Base-by-base conservation (phyloP, 2,888 invertebrate species). In the Eustalomyia histrio region DNA sequence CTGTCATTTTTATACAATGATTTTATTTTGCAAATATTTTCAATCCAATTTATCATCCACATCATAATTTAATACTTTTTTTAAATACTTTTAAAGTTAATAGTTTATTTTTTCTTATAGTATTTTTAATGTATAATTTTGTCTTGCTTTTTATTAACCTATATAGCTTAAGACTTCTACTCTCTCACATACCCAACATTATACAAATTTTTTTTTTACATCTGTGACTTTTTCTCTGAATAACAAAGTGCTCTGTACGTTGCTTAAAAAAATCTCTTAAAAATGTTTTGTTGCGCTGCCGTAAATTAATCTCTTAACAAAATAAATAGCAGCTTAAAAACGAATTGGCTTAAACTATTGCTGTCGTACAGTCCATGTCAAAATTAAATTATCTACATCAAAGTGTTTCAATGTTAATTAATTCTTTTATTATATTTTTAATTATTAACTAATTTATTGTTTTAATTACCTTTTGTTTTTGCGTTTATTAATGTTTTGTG, bases 301-400 rank as follows among this genome's bases (percentile, higher is more conserved):
- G 53, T 24, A 33, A 57, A 24, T 29, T 35, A 50, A 58, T 52
- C 14, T 18, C 21, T 52, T 61, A 43, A 61, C 55, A 52, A 43
- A 63, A 14, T 12, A 29, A 69, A 79, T 80, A 68, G 76, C 29
- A 29, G 76, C 57, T 71, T 50, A 7, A 29, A 58, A 64, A 29
- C 10, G 8, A 29, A 18, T 43, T 60, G 39, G 39, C 21, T 9
- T 29, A 10, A 53, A 33, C 33, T 17, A 72, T 67, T 68, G 24
- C 55, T 67, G 65, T 74, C 74, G 81, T 81, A 81, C 73, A 81
- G 78, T 69, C n/a, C 69, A 74, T 74, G 61, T 57, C 39, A 71
- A 63, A 68, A 53, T 53, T 16, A 29, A 52, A 63, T 21, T 16
- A 52, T 16, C 39, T 64, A 57, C 64, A 65, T 69, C 43, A 74